Evolutionary conservation across 2,888 invertebrate species (phyloP).

Genomic region (Alsophila aescularia): DNA sequence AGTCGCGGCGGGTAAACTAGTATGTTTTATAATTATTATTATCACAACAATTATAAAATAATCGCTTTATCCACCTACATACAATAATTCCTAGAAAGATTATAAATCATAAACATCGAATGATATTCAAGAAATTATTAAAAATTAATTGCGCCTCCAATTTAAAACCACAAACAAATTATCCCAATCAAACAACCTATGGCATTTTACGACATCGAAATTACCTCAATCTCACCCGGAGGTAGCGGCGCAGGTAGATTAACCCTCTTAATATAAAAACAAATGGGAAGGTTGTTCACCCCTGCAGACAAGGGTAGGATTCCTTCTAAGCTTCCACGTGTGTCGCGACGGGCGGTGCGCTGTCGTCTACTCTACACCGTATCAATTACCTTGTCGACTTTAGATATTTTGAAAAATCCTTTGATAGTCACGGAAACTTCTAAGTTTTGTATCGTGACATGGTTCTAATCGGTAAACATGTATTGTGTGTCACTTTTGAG

Average conservation of each 20-base stretch:
- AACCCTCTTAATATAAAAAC: slow-evolving; percentile 41
- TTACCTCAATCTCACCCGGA: slow-evolving; percentile 25
- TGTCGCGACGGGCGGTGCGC: slow-evolving; percentile 36
- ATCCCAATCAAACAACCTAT: slow-evolving; percentile 28
- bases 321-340: slow-evolving; percentile 50
- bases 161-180: slow-evolving; percentile 28
- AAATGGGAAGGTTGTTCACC: slow-evolving; percentile 63
- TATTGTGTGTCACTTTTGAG: slow-evolving; percentile 28
- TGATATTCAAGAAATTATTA: slow-evolving; percentile 11
- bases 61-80: slow-evolving; percentile 3
- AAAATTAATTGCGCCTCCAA: slow-evolving; percentile 23
- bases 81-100: not conserved
- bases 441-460: not conserved
- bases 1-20: too few species aligned
- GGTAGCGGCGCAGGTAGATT: slow-evolving; percentile 46
- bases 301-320: slow-evolving; percentile 52
- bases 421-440: not conserved
- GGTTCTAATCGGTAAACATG: not conserved
- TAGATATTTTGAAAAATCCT: not conserved
- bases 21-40: too few species aligned
- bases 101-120: slow-evolving; percentile 12
- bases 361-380: not conserved
- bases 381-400: slow-evolving; percentile 9
- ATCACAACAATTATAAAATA: too few species aligned
- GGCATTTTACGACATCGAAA: slow-evolving; percentile 20